These are phyloP conservation scores for Dusona sp. DNA, from an alignment of 2,888 invertebrate genomes.

Conservation along the genomic window DNA sequence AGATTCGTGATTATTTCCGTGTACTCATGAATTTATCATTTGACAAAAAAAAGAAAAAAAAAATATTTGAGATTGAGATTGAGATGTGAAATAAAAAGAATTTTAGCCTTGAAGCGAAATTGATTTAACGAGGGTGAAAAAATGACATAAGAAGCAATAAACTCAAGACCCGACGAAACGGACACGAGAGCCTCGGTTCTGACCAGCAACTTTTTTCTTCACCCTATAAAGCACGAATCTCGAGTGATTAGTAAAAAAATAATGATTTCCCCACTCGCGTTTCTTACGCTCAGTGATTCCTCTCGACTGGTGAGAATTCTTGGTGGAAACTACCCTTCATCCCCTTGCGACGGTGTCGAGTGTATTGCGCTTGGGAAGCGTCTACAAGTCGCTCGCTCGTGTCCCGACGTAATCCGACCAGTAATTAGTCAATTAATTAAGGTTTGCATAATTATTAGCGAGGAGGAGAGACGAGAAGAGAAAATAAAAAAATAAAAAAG, in stretches of 20 bases:
- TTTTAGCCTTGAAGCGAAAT: neutral
- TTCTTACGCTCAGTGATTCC: constrained; percentile 68
- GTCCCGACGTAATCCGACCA: constrained; percentile 76
- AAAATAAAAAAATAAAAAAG: constrained; percentile 41
- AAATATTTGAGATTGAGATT: too few relatives aligned
- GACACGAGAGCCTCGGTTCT: constrained; percentile 35
- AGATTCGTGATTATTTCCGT: too few relatives aligned
- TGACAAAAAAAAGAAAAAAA: neutral
- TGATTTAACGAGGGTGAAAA: constrained; percentile 24
- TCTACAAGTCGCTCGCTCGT: constrained; percentile 59
- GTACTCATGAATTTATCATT: neutral
- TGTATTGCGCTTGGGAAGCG: constrained; percentile 58
- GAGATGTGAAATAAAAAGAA: neutral
- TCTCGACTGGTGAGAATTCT: constrained; percentile 63
- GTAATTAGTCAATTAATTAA: constrained; percentile 84
- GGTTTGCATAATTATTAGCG: constrained; percentile 83
- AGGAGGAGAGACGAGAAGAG: constrained; percentile 76
- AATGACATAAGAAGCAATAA: constrained; percentile 28
- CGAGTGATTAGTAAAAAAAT: constrained; percentile 76
- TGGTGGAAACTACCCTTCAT: constrained; percentile 42
- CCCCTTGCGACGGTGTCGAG: constrained; percentile 35
- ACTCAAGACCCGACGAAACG: constrained; percentile 30
- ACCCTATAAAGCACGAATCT: constrained; percentile 48
- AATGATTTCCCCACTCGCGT: constrained; percentile 70
- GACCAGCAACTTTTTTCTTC: constrained; percentile 62